These are phyloP conservation scores for Cladorhizidae sp. DNA, from an alignment of 37 sponge, comb jelly and placozoan species.

Conservation along the genomic window DNA sequence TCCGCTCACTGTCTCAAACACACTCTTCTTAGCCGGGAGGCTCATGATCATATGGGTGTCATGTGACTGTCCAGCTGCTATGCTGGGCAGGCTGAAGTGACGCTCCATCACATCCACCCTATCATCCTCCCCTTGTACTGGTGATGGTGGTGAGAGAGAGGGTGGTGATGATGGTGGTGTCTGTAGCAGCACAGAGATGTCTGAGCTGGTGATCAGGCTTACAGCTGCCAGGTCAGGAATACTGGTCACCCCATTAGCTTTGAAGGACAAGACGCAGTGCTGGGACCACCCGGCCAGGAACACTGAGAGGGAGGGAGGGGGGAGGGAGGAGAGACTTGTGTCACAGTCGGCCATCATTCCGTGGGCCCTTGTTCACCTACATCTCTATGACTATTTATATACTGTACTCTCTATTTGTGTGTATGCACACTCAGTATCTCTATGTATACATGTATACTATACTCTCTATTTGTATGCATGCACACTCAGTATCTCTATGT, in stretches of 20 bases:
- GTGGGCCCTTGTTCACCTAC: too few species aligned
- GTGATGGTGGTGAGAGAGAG: too few species aligned
- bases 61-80: conserved; percentile 4
- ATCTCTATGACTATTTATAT: too few species aligned
- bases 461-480: too few species aligned
- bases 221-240: conserved; percentile 14
- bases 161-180: not conserved
- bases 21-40: not conserved
- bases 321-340: not conserved
- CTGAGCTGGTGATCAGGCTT: not conserved
- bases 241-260: not conserved
- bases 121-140: not conserved
- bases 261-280: conserved; percentile 21
- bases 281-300: conserved; percentile 45
- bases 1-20: not conserved
- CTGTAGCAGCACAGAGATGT: not conserved
- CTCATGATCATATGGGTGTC: not conserved
- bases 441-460: too few species aligned
- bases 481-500: too few species aligned
- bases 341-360: too few species aligned
- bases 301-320: conserved; percentile 4
- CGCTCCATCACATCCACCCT: not conserved
- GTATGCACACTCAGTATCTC: too few species aligned
- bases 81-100: not conserved
- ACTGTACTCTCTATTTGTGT: too few species aligned